Evolutionary conservation across 2,113 vertebrate species (phyloP).

Genomic region (Pterocles gutturalis): DNA sequence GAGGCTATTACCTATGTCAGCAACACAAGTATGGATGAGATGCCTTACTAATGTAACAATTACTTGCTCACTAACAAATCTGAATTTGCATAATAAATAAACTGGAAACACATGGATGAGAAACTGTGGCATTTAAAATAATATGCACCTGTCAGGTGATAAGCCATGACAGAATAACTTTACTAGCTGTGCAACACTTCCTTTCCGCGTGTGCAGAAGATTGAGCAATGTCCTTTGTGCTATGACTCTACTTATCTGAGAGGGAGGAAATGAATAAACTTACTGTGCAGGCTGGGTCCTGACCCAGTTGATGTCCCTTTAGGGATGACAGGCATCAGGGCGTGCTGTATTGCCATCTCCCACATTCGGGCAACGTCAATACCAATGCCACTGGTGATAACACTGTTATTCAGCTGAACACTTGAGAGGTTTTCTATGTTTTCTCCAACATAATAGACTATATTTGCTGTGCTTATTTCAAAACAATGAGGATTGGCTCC

Average conservation of each 20-base stretch:
- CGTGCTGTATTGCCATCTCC: slow-evolving; percentile 96
- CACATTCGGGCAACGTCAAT: slow-evolving; percentile 92
- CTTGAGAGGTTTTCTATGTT: slow-evolving; percentile 78
- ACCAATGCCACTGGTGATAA: slow-evolving; percentile 87
- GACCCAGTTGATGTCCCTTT: slow-evolving; percentile 84
- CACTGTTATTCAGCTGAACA: slow-evolving; percentile 68
- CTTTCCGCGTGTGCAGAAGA: neutral
- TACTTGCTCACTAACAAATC: neutral
- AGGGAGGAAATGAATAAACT: slow-evolving; percentile 51
- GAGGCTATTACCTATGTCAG: neutral
- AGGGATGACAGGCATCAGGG: slow-evolving; percentile 93
- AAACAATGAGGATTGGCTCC: slow-evolving; percentile 93
- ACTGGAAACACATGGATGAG: neutral
- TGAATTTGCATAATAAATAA: neutral
- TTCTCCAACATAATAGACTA: slow-evolving; percentile 94
- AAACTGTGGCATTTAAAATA: neutral
- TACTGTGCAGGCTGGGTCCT: slow-evolving; percentile 87
- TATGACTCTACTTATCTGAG: neutral
- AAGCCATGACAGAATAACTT: neutral
- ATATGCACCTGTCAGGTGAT: neutral
- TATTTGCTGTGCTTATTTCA: slow-evolving; percentile 90
- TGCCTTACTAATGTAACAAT: neutral
- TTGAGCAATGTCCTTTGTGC: neutral
- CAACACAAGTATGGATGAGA: neutral
- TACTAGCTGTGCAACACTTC: neutral